Evolutionary conservation across 2,113 vertebrate genomes (phyloP).

Genomic region (Thomomys bottae): DNA sequence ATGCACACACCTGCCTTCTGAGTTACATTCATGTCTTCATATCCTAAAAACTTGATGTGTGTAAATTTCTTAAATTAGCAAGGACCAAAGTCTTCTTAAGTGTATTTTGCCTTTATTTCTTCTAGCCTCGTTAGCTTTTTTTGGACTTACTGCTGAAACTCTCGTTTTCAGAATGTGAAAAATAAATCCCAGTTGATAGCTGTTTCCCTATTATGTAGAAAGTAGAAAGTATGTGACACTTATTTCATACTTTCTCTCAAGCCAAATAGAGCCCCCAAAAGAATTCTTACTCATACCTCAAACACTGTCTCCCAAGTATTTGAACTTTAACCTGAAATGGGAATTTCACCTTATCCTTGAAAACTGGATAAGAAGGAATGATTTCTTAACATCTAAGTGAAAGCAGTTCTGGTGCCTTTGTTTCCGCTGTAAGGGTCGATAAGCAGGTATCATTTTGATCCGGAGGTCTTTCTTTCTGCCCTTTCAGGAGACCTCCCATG

Average conservation of each 20-base stretch:
- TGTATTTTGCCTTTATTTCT: conserved; percentile 48
- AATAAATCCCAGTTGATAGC: conserved; percentile 15
- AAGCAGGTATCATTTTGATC: conserved; percentile 81
- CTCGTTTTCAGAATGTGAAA: conserved; percentile 49
- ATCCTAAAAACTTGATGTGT: background rate
- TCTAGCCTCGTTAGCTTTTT: conserved; percentile 58
- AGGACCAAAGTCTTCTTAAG: conserved; percentile 45
- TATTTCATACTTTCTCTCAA: conserved; percentile 62
- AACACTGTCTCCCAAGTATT: background rate
- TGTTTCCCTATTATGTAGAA: conserved; percentile 29
- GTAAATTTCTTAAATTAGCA: conserved; percentile 32
- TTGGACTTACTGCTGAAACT: conserved; percentile 34
- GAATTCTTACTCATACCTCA: conserved; percentile 11
- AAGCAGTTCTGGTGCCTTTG: conserved; percentile 53
- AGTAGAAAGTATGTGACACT: conserved; percentile 62
- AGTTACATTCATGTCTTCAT: conserved; percentile 14
- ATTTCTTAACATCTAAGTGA: conserved; percentile 78
- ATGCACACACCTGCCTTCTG: background rate
- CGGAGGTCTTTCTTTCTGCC: conserved; percentile 77
- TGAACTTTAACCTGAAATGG: conserved; percentile 50
- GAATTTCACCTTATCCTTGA: conserved; percentile 73
- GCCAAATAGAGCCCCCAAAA: conserved; percentile 8
- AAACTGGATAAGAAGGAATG: conserved; percentile 64
- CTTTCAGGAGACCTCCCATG: conserved; percentile 86
- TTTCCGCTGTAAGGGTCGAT: conserved; percentile 80